Base-by-base conservation (phyloP, 2,113 vertebrate species). In the Hippocampus comes region DNA sequence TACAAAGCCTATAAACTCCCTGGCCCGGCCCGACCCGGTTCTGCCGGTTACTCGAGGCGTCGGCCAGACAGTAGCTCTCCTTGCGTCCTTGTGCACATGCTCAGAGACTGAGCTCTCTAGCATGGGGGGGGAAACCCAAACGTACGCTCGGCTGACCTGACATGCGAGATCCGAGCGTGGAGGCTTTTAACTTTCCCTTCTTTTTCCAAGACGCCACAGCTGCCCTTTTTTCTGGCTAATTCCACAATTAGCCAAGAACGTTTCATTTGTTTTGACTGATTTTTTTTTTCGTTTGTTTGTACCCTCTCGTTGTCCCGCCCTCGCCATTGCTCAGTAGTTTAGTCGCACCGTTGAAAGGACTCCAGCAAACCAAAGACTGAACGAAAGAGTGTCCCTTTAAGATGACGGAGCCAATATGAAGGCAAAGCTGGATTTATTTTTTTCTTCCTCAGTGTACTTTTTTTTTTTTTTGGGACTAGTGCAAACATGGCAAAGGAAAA, bases 91-190 rank as follows among this genome's bases (percentile, higher is more conserved):
- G 82, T 90, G 90, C 90, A 94, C 88, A 90, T 84, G 86, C 87
- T 89, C 90, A 94, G 93, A 95, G 93, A 94, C 93, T 90, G 91
- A 90, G 89, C 91, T 94, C 89, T 94, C 92, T 89, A 92, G 93
- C 88, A 89, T 90, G 81, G 86, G 14, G 88, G 34, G 34, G 34
- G 34, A 81, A 88, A 90, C 78, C 79, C 78, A 90, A 91, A 87
- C 86, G 89, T 88, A 82, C 80, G 85, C 84, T 89, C 73, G 87
- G 84, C 86, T 84, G 86, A 89, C 82, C 84, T 84, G 83, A 89
- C 78, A 75, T 79, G 82, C 77, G 67, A 79, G 66, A 76, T 66
- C 82, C 78, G 73, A 84, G 84, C 17, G 82, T 82, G 84, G 80
- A 74, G 79, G 79, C 72, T 86, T 74, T 84, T 80, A 82, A 76